These are phyloP conservation scores for Aleiodes alternator DNA, from an alignment of 2,888 invertebrate genomes.

Conservation along the genomic window DNA sequence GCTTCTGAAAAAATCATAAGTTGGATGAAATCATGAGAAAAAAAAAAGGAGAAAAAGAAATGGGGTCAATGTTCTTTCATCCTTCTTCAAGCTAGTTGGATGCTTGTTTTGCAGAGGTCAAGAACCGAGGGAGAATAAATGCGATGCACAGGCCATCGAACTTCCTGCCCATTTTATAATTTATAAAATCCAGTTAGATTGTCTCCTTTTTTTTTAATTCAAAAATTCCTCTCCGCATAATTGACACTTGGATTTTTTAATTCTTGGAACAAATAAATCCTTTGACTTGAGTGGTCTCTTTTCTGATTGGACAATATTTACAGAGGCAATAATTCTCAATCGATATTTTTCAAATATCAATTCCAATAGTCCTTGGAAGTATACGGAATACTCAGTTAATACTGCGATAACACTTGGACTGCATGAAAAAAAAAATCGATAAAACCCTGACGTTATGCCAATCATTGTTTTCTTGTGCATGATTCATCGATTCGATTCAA, in stretches of 20 bases:
- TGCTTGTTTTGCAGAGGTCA: constrained; percentile 7
- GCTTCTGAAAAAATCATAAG: not conserved
- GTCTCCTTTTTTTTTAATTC: too few relatives aligned
- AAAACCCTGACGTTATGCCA: too few relatives aligned
- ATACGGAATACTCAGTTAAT: not conserved
- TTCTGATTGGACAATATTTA: too few relatives aligned
- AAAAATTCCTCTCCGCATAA: too few relatives aligned
- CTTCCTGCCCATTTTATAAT: not conserved
- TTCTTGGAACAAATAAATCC: too few relatives aligned
- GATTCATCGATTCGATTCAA: not conserved
- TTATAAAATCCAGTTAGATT: too few relatives aligned
- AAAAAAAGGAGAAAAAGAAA: constrained; percentile 15
- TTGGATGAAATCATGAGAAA: not conserved
- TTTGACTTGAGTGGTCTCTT: too few relatives aligned
- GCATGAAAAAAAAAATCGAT: not conserved
- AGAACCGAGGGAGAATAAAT: constrained; percentile 23
- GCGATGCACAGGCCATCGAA: constrained; percentile 31
- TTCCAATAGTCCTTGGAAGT: not conserved
- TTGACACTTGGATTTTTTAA: too few relatives aligned
- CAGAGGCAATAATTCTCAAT: too few relatives aligned
- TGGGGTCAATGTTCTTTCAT: constrained; percentile 20
- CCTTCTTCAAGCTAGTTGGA: not conserved
- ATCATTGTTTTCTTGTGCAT: not conserved
- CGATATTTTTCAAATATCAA: not conserved
- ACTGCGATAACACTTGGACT: not conserved